phyloP scores from a whole-genome alignment of 2,797 vertebrate genomes.

The Loris lydekkerianus region DNA sequence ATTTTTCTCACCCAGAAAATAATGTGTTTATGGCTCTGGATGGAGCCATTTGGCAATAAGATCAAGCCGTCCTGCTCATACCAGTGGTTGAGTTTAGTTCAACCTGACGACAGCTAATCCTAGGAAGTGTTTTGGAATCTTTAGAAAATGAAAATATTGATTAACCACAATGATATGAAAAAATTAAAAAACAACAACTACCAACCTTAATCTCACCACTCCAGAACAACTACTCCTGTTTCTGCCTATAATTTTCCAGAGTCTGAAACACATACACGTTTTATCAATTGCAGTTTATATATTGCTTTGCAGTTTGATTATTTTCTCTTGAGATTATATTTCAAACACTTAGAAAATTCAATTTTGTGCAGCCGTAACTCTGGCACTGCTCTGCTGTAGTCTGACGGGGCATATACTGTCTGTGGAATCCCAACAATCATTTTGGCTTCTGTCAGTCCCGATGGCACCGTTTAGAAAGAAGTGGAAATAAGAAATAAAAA shows the following conservation, averaged over 20 bases:
- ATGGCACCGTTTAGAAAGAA: slow-evolving; percentile 70
- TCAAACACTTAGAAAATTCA: slow-evolving; percentile 56
- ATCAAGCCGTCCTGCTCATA: neutral
- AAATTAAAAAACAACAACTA: neutral
- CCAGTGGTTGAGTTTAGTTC: neutral
- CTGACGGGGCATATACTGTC: slow-evolving; percentile 61
- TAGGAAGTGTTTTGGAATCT: neutral
- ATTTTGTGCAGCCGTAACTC: slow-evolving; percentile 45
- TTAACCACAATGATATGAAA: neutral
- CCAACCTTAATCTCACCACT: neutral
- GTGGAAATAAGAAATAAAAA: slow-evolving; percentile 61
- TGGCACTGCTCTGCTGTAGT: neutral
- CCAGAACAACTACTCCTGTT: neutral
- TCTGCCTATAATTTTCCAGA: neutral
- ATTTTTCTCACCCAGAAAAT: slow-evolving; percentile 1
- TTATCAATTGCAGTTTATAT: slow-evolving; percentile 18
- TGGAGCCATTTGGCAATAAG: neutral
- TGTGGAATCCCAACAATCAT: slow-evolving; percentile 51
- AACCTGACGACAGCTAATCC: neutral
- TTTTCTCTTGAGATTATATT: slow-evolving; percentile 53
- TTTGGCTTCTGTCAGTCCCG: slow-evolving; percentile 63
- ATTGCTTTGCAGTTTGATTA: slow-evolving; percentile 11
- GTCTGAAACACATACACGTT: neutral
- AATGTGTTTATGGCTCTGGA: neutral
- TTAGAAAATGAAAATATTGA: neutral